A percentile compares a stretch with the other conserved stretches of the same genome.
phyloP scores from a whole-genome alignment of 2,888 invertebrate genomes.

The Halictus quadricinctus region DNA sequence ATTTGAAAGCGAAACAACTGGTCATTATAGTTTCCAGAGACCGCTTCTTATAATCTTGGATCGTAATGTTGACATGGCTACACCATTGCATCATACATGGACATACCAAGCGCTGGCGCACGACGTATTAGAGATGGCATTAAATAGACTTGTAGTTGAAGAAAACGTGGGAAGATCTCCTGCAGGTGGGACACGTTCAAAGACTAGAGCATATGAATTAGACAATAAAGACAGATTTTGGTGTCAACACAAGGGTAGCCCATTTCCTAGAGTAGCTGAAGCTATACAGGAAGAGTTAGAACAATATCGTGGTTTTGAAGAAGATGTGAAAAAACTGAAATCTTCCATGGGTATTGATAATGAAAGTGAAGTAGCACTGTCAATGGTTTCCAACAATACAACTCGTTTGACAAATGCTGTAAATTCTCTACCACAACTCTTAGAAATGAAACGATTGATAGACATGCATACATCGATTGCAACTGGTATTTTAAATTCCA shows the following conservation, averaged over 20 bases:
- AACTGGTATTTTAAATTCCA: constrained; percentile 92
- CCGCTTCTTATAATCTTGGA: constrained; percentile 96
- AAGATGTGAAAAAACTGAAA: constrained; percentile 97
- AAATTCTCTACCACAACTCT: constrained; percentile 96
- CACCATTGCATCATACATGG: constrained; percentile 99
- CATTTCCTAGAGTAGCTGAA: constrained; percentile 97
- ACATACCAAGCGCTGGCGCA: constrained; percentile 99
- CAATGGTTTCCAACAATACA: constrained; percentile 96
- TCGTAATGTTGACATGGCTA: constrained; percentile 97
- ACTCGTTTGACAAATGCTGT: constrained; percentile 97
- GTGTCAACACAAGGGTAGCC: constrained; percentile 96
- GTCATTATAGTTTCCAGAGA: constrained; percentile 93
- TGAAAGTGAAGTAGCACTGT: constrained; percentile 92
- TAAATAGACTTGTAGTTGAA: constrained; percentile 91
- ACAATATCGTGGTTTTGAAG: constrained; percentile 95
- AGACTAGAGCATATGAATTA: constrained; percentile 94
- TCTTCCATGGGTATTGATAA: constrained; percentile 96
- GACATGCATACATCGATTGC: constrained; percentile 99
- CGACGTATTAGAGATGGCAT: constrained; percentile 95
- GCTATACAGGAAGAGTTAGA: constrained; percentile 99
- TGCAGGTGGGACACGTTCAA: constrained; percentile 87
- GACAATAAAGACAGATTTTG: constrained; percentile 96
- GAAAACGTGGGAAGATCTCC: constrained; percentile 84
- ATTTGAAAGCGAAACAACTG: constrained; percentile 92
- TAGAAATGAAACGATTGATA: constrained; percentile 98